phyloP scores from a whole-genome alignment of 2,888 invertebrate genomes.

The Athetis lepigone region DNA sequence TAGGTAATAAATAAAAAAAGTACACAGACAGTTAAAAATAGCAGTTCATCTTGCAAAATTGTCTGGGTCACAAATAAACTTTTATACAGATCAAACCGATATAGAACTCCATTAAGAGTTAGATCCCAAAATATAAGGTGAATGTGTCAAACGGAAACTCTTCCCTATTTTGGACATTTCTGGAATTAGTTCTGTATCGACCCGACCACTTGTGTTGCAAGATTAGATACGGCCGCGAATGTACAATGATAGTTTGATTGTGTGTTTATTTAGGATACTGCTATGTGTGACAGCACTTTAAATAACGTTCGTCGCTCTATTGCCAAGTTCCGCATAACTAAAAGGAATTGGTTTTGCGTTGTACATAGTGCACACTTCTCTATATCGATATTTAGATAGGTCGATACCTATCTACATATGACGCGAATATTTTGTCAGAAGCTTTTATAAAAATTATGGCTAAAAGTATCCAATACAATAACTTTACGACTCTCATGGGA shows the following conservation, averaged over 20 bases:
- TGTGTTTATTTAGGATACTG: conserved; percentile 48
- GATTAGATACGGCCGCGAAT: conserved; percentile 57
- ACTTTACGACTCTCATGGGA: conserved; percentile 10
- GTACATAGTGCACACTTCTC: conserved; percentile 10
- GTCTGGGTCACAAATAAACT: conserved; percentile 25
- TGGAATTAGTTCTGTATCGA: conserved; percentile 64
- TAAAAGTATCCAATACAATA: background rate
- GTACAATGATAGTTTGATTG: conserved; percentile 41
- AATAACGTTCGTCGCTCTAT: conserved; percentile 38
- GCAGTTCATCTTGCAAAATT: background rate
- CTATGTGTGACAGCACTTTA: conserved; percentile 48
- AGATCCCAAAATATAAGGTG: conserved; percentile 17
- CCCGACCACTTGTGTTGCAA: conserved; percentile 39
- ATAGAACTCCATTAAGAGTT: conserved; percentile 9
- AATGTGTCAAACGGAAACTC: conserved; percentile 23
- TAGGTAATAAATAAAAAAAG: conserved; percentile 13
- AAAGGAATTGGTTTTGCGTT: conserved; percentile 44
- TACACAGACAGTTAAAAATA: conserved; percentile 34
- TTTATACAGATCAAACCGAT: background rate
- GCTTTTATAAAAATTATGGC: conserved; percentile 4
- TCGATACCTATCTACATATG: background rate
- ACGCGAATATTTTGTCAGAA: conserved; percentile 1
- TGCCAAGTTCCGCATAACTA: conserved; percentile 59
- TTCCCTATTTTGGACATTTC: conserved; percentile 35
- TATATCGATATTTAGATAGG: too few relatives aligned